A percentile compares a stretch with the other conserved stretches of the same genome.
Conservation (phyloP, 1,140 invertebrate genomes). For the Scaptomyza pallida region DNA sequence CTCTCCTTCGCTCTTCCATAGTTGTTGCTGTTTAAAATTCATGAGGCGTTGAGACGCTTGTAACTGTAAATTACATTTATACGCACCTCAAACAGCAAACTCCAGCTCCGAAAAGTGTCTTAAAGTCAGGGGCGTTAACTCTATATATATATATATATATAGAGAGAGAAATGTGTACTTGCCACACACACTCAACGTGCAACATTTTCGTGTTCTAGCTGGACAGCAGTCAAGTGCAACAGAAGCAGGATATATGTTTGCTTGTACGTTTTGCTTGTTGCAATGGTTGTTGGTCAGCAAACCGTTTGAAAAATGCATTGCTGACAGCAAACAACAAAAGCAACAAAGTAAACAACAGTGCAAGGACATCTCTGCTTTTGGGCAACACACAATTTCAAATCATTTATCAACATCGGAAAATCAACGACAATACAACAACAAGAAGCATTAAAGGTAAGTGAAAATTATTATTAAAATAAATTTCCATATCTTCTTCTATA, state of each 20-base stretch:
- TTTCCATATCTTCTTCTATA: too few species aligned
- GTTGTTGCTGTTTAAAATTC: conserved; percentile 70
- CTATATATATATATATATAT: neutral
- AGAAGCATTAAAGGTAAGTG: too few species aligned
- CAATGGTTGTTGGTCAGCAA: conserved; percentile 23
- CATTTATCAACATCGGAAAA: conserved; percentile 7
- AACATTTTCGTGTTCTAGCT: conserved; percentile 26
- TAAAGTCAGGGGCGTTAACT: conserved; percentile 1
- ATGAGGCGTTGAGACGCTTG: conserved; percentile 69
- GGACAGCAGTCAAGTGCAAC: conserved; percentile 6
- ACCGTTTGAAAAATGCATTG: conserved; percentile 42
- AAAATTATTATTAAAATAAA: too few species aligned
- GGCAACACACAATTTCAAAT: neutral
- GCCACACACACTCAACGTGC: conserved; percentile 7
- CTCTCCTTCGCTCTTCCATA: conserved; percentile 5
- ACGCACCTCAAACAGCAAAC: conserved; percentile 71
- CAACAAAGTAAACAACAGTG: conserved; percentile 4
- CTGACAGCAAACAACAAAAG: neutral
- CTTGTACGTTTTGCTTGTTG: conserved; percentile 6
- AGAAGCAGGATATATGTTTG: neutral
- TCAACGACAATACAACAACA: neutral
- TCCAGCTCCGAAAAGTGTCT: conserved; percentile 52
- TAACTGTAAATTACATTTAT: conserved; percentile 81
- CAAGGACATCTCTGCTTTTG: conserved; percentile 31
- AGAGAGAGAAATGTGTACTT: too few species aligned